Percentiles rank a stretch among this genome's conserved stretches.
Evolutionary conservation across 2,888 invertebrate genomes (phyloP).

Genomic region (Eugnorisma glareosa): DNA sequence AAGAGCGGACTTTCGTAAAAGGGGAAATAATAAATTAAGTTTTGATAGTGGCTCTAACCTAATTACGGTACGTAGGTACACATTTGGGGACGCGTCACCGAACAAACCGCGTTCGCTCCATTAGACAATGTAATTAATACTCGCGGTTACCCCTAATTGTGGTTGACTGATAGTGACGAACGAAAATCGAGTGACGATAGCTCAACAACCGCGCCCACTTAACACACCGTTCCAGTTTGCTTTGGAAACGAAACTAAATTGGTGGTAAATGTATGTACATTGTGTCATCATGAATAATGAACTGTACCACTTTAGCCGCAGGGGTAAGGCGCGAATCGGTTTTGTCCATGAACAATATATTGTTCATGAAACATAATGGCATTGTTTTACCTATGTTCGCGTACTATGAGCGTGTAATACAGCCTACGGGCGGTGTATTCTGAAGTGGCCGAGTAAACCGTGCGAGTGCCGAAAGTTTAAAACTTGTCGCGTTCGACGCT

Average conservation of each 20-base stretch:
- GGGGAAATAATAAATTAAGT: slow-evolving; percentile 65
- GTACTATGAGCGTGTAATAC: slow-evolving; percentile 67
- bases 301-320: slow-evolving; percentile 69
- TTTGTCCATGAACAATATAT: slow-evolving; percentile 78
- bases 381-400: slow-evolving; percentile 79
- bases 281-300: slow-evolving; percentile 82
- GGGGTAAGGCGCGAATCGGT: slow-evolving; percentile 72
- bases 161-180: slow-evolving; percentile 82
- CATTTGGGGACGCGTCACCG: slow-evolving; percentile 77
- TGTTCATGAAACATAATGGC: slow-evolving; percentile 80
- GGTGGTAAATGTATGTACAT: slow-evolving; percentile 76
- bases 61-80: slow-evolving; percentile 77
- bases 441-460: slow-evolving; percentile 58
- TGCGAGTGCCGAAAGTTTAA: slow-evolving; percentile 65
- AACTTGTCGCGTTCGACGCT: slow-evolving; percentile 54
- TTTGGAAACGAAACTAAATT: slow-evolving; percentile 78
- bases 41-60: slow-evolving; percentile 67
- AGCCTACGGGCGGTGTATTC: slow-evolving; percentile 53
- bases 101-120: slow-evolving; percentile 83
- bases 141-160: slow-evolving; percentile 87
- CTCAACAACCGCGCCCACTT: slow-evolving; percentile 83
- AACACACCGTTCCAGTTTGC: slow-evolving; percentile 71
- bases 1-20: slow-evolving; percentile 45
- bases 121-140: slow-evolving; percentile 90
- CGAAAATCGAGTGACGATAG: slow-evolving; percentile 80